A percentile compares a stretch with the other conserved stretches of the same genome.
These are phyloP conservation scores for Callithrix jacchus DNA, from an alignment of 2,113 vertebrate species.

Conservation along the genomic window DNA sequence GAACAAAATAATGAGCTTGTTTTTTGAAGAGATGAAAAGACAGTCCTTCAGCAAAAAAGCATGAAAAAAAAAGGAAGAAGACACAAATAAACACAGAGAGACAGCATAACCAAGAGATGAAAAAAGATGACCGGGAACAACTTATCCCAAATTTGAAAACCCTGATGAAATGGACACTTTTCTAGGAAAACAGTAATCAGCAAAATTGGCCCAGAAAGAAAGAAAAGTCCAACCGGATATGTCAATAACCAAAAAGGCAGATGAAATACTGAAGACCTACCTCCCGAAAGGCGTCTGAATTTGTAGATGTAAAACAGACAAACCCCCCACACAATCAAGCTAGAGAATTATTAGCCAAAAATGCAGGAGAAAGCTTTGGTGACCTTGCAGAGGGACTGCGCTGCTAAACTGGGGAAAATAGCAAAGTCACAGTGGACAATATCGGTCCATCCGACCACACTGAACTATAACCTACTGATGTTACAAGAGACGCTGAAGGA, in stretches of 20 bases:
- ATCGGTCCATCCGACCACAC: accelerated
- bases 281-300: background rate
- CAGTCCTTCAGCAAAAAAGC: background rate
- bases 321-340: background rate
- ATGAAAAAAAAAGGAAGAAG: background rate
- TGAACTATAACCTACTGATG: accelerated
- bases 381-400: background rate
- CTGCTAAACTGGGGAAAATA: accelerated
- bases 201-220: constrained; percentile 21
- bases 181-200: background rate
- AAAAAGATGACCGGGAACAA: background rate
- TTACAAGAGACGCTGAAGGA: accelerated
- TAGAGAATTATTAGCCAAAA: background rate
- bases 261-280: background rate
- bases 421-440: accelerated
- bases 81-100: background rate
- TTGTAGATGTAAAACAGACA: background rate
- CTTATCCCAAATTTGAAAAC: background rate
- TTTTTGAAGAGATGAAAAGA: background rate
- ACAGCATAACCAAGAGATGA: too few relatives aligned
- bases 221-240: background rate
- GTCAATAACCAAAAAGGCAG: background rate
- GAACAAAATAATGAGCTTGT: background rate
- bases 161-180: background rate
- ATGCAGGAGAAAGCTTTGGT: accelerated